Conservation (phyloP, 2,797 vertebrate species). For the Hippocampus kuda region DNA sequence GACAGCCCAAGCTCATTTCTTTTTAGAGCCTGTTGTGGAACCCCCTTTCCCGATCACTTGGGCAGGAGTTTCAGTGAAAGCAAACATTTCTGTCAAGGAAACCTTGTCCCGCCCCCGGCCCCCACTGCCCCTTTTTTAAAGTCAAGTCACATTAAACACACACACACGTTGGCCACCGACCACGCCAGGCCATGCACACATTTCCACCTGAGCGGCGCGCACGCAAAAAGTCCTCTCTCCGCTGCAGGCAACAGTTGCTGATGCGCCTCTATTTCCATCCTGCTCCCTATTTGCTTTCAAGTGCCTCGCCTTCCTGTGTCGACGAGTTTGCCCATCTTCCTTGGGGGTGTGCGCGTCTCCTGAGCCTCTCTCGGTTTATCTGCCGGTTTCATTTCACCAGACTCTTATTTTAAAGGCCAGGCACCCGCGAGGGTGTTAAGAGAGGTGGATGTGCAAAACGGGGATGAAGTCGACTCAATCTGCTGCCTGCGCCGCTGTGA, state of each 20-base stretch:
- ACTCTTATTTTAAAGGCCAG: constrained; percentile 60
- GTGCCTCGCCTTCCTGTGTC: constrained; percentile 52
- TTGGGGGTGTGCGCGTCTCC: constrained; percentile 44
- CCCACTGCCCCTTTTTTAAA: neutral
- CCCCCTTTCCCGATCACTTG: neutral
- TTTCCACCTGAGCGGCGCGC: constrained; percentile 61
- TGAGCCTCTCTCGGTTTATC: constrained; percentile 34
- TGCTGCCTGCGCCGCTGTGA: constrained; percentile 21
- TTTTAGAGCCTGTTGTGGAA: neutral
- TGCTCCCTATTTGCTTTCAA: constrained; percentile 61
- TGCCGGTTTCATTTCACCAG: constrained; percentile 37
- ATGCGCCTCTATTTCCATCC: constrained; percentile 58
- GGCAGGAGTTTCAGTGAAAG: constrained; percentile 5
- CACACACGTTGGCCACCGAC: constrained; percentile 35
- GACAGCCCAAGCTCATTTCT: neutral
- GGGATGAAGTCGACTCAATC: constrained; percentile 24
- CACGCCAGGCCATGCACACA: constrained; percentile 41
- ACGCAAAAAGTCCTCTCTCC: constrained; percentile 51
- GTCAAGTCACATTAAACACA: neutral
- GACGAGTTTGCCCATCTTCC: constrained; percentile 47
- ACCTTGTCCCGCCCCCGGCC: constrained; percentile 7
- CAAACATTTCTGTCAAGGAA: constrained; percentile 8
- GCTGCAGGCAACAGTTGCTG: constrained; percentile 55
- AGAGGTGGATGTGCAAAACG: constrained; percentile 22
- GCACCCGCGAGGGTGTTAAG: constrained; percentile 41